phyloP scores from a whole-genome alignment of 2,888 invertebrate species.

The Synergus umbraculus region DNA sequence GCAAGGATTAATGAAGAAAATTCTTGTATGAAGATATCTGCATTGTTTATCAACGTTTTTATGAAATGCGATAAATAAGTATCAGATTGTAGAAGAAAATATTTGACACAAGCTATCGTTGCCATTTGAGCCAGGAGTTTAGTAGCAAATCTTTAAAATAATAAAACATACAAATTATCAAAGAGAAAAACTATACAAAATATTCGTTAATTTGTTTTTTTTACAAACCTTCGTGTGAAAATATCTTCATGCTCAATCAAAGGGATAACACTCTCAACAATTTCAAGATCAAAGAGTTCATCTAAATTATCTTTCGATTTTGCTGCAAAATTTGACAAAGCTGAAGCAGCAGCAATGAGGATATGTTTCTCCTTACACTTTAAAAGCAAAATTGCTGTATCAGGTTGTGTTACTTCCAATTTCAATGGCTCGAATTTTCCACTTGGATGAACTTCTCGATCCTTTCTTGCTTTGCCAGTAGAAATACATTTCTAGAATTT shows the following conservation, averaged over 20 bases:
- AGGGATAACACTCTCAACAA: slow-evolving; percentile 62
- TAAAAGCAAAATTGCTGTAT: slow-evolving; percentile 67
- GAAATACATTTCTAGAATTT: slow-evolving; percentile 56
- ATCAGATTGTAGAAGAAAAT: slow-evolving; percentile 76
- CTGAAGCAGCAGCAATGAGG: slow-evolving; percentile 74
- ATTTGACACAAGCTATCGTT: slow-evolving; percentile 78
- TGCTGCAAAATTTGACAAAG: slow-evolving; percentile 78
- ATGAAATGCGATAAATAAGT: slow-evolving; percentile 77
- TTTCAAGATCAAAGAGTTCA: slow-evolving; percentile 65
- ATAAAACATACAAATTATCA: not conserved
- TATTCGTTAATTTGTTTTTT: slow-evolving; percentile 30
- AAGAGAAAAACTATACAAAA: slow-evolving; percentile 13
- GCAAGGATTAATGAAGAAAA: slow-evolving; percentile 79
- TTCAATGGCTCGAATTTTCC: slow-evolving; percentile 61
- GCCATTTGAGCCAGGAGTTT: slow-evolving; percentile 80
- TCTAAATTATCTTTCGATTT: slow-evolving; percentile 70
- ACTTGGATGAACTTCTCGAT: slow-evolving; percentile 54
- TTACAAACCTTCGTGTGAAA: slow-evolving; percentile 65
- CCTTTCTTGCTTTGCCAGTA: slow-evolving; percentile 57
- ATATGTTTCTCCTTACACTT: slow-evolving; percentile 72
- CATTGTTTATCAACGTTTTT: slow-evolving; percentile 76
- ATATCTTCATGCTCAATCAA: slow-evolving; percentile 67
- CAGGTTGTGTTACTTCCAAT: slow-evolving; percentile 65
- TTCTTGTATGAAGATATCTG: slow-evolving; percentile 79
- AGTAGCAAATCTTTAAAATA: slow-evolving; percentile 78